phyloP scores from a whole-genome alignment of 2,797 vertebrate species.

The Leptoclinus maculatus region DNA sequence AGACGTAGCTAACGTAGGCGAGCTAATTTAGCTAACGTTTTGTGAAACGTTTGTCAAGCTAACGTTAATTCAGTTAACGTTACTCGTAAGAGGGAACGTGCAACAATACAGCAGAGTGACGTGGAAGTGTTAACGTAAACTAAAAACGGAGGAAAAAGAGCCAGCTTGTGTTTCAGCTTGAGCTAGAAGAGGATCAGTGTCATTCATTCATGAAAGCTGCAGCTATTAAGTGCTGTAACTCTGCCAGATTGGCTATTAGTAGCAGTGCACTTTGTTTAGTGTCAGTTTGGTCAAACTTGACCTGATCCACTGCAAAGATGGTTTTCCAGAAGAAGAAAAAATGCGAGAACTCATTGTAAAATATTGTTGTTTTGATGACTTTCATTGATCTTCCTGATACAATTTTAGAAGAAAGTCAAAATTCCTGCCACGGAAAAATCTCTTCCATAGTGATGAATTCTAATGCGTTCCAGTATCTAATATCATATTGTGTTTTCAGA shows the following conservation, averaged over 20 bases:
- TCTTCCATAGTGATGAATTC: neutral
- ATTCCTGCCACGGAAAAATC: neutral
- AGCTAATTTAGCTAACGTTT: neutral
- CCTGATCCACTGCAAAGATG: neutral
- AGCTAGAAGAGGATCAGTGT: neutral
- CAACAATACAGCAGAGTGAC: neutral
- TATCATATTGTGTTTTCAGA: conserved; percentile 41
- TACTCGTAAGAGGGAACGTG: neutral
- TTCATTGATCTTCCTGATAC: neutral
- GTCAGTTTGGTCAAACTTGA: neutral
- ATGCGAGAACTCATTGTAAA: neutral
- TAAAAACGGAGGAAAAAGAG: neutral
- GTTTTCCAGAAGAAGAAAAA: neutral
- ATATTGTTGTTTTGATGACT: neutral
- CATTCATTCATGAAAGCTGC: neutral
- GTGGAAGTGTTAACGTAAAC: neutral
- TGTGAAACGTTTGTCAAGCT: neutral
- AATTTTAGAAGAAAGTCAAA: neutral
- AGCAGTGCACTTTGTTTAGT: neutral
- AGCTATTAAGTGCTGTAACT: neutral
- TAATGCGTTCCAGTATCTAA: neutral
- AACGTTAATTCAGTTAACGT: neutral
- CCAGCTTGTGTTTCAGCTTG: neutral
- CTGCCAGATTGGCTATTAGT: neutral
- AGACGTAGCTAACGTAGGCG: neutral